Conservation (phyloP, 2,888 invertebrate species). For the Dichetophora obliterata region DNA sequence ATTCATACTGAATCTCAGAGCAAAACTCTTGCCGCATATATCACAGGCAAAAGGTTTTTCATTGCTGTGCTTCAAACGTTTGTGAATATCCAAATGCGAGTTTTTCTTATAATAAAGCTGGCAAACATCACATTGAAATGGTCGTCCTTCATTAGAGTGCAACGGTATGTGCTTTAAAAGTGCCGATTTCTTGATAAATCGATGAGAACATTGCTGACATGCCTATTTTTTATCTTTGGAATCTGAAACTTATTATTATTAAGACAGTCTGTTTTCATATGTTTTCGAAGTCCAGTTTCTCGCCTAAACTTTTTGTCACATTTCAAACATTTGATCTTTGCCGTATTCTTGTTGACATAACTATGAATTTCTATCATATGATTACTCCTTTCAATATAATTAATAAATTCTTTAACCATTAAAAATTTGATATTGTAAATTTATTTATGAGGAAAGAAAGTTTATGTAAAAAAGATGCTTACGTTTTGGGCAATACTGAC, state of each 20-base stretch:
- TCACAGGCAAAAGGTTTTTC: background rate
- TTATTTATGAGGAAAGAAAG: too few species aligned
- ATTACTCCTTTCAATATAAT: background rate
- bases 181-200: background rate
- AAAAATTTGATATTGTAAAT: too few species aligned
- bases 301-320: background rate
- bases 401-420: background rate
- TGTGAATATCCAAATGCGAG: background rate
- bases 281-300: background rate
- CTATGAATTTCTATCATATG: background rate
- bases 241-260: background rate
- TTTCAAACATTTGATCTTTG: background rate
- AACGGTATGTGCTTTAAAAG: background rate
- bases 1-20: background rate
- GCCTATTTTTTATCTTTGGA: background rate
- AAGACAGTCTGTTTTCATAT: background rate
- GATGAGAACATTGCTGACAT: background rate
- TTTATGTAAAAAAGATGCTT: too few species aligned
- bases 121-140: background rate
- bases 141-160: background rate
- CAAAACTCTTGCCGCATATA: background rate
- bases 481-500: too few species aligned
- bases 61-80: background rate
- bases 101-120: background rate
- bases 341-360: background rate